Evolutionary conservation across 1,140 invertebrate genomes (phyloP).

Genomic region (Oscheius sp.): DNA sequence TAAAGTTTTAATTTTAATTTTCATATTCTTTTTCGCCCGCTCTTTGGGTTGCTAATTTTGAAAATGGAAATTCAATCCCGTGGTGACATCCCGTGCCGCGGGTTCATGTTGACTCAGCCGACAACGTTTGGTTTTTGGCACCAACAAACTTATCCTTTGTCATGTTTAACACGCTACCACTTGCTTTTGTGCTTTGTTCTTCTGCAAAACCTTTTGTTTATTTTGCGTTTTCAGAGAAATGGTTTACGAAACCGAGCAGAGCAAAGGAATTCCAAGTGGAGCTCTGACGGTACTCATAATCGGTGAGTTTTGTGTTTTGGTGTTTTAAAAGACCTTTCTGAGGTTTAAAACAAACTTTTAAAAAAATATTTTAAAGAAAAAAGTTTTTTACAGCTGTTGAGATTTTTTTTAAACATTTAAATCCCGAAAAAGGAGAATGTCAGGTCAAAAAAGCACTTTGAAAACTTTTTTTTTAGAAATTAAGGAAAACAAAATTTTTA

Average conservation of each 20-base stretch:
- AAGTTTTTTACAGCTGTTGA: too few species aligned
- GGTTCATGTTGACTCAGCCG: neutral
- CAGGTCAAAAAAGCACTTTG: too few species aligned
- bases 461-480: too few species aligned
- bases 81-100: neutral
- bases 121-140: neutral
- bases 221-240: neutral
- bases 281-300: neutral
- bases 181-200: neutral
- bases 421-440: too few species aligned
- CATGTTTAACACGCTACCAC: neutral
- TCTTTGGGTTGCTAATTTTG: too few species aligned
- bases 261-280: conserved; percentile 1
- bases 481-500: too few species aligned
- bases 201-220: neutral
- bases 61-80: neutral
- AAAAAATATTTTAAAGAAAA: too few species aligned
- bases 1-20: too few species aligned
- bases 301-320: neutral
- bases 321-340: too few species aligned
- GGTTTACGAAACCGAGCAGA: neutral
- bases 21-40: too few species aligned
- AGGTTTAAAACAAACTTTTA: too few species aligned
- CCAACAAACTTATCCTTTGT: neutral
- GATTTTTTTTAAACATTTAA: too few species aligned